phyloP scores from a whole-genome alignment of 2,888 invertebrate genomes.

The Baccha elongata region DNA sequence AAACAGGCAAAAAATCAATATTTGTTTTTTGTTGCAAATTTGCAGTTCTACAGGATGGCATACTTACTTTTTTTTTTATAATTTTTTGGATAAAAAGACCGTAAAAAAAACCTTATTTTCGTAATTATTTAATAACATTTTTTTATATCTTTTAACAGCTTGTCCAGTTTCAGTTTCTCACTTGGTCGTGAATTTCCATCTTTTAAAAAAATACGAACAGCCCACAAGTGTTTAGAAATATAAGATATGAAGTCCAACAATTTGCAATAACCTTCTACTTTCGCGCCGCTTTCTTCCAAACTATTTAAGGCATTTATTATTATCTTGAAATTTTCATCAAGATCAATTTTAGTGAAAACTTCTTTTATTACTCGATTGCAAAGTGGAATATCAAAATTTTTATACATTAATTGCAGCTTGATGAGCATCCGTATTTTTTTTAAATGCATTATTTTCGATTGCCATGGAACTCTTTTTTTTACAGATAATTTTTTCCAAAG shows the following conservation, averaged over 20 bases:
- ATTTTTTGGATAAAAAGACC: too few species aligned
- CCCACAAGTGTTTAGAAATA: neutral
- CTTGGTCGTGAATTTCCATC: neutral
- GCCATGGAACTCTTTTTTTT: neutral
- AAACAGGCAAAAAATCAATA: too few species aligned
- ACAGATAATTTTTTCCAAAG: neutral
- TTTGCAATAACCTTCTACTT: neutral
- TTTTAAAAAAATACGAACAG: neutral
- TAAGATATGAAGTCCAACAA: neutral
- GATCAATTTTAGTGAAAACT: neutral
- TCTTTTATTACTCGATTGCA: neutral
- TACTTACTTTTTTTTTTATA: too few species aligned
- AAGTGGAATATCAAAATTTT: neutral
- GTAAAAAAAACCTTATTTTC: too few species aligned
- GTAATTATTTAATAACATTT: too few species aligned
- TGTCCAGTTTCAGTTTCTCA: neutral
- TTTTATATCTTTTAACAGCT: neutral
- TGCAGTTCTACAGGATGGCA: too few species aligned
- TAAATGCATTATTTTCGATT: neutral
- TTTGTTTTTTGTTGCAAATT: too few species aligned
- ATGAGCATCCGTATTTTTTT: neutral
- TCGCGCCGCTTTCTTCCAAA: neutral
- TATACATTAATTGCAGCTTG: neutral
- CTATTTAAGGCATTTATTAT: neutral
- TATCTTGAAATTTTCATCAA: neutral